Base-by-base conservation (phyloP, 2,797 vertebrate species). In the Pempheris klunzingeri region DNA sequence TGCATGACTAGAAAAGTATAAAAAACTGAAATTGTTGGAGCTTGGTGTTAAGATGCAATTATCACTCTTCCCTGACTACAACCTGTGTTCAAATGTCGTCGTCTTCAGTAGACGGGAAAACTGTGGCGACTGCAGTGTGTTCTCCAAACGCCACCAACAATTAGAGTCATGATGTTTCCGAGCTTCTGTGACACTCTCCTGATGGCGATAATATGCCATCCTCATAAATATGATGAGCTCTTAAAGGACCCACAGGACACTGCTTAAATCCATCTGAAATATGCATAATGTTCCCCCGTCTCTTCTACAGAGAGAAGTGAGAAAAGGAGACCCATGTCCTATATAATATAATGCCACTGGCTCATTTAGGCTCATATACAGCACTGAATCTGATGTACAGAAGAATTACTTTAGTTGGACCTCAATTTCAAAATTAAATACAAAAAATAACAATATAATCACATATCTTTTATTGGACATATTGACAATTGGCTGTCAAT, bases 171-270 rank as follows among this genome's bases (percentile, higher is more conserved):
- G 72, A 83, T 73, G 49, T 79, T 80, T 32, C 66, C 13, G 10
- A 92, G 81, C 53, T 70, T 69, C 76, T 87, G 78, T 90, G 90
- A 93, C 90, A 90, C 84, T 81, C 78, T 90, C 86, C 81, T 89
- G 89, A 90, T 86, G 84, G 85, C 11, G 79, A 91, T 90, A 90
- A 92, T 92, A 91, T 87, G 86, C 74, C 13, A 3, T 71, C 80
- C 80, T 94, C 87, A 91, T 92, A 86, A 92, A 92, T 93, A 92
- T 82, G 90, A 91, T 67, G 85, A 74, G 81, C 91, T 90, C 74
- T 91, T 90, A 91, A 90, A 89, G 73, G 83, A 88, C 87, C 90
- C 91, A 90, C 86, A 92, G 89, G 91, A 90, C 67, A 9, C 43
- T 75, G 78, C 84, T 92, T 92, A 89, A 91, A 90, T 86, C 81